Evolutionary conservation across 1,140 invertebrate species (phyloP).

Genomic region (Acromyrmex charruanus): DNA sequence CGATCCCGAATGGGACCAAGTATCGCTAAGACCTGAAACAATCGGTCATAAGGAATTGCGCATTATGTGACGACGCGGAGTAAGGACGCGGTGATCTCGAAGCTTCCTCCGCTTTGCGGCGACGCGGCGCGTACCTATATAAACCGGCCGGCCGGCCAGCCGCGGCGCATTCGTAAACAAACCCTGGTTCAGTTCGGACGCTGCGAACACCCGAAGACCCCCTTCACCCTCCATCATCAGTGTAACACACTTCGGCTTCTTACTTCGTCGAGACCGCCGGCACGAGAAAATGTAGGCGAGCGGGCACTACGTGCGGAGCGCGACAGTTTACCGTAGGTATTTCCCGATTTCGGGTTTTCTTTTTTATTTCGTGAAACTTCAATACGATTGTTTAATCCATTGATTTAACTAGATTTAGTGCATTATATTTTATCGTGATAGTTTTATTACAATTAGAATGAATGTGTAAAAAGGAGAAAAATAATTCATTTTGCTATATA

Average conservation of each 20-base stretch:
- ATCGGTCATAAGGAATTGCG: conserved; percentile 5
- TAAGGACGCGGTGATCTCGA: conserved; percentile 72
- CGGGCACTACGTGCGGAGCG: conserved; percentile 81
- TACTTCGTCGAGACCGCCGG: conserved; percentile 68
- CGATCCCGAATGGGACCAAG: fast-evolving
- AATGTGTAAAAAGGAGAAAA: neutral
- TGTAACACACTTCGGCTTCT: conserved; percentile 60
- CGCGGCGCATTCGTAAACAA: conserved; percentile 82
- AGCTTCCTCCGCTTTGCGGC: conserved; percentile 76
- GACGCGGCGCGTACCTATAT: conserved; percentile 77
- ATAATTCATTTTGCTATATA: conserved; percentile 7
- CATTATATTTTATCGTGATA: neutral
- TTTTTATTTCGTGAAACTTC: neutral
- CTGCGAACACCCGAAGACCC: conserved; percentile 75
- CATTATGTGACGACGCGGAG: conserved; percentile 46
- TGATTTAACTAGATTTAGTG: neutral
- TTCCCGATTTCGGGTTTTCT: conserved; percentile 10
- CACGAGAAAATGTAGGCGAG: conserved; percentile 83
- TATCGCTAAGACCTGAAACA: neutral
- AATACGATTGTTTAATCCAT: neutral
- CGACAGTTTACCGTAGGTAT: conserved; percentile 84
- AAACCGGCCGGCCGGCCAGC: conserved; percentile 73
- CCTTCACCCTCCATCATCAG: conserved; percentile 72
- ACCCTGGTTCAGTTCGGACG: conserved; percentile 79
- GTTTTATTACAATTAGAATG: neutral